These are phyloP conservation scores for Motacilla tschutschensis DNA, from an alignment of 2,113 vertebrate species.

Conservation along the genomic window DNA sequence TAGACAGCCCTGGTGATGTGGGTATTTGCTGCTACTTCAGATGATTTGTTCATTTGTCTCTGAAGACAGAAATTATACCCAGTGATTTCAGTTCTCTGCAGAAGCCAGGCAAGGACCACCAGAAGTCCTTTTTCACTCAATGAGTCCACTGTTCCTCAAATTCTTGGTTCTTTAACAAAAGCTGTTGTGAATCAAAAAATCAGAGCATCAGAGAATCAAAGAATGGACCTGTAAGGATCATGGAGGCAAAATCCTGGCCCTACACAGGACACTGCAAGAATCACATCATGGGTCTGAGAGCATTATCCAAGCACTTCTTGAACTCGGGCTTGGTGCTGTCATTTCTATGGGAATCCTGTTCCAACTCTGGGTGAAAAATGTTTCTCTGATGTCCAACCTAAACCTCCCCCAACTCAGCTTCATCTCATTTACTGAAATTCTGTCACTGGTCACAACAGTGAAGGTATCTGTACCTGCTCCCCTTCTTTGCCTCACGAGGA, in stretches of 20 bases:
- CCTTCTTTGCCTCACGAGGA: not conserved
- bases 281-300: not conserved
- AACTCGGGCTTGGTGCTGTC: not conserved
- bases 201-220: not conserved
- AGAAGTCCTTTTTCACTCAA: not conserved
- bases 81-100: not conserved
- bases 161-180: not conserved
- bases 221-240: not conserved
- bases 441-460: not conserved
- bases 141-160: not conserved
- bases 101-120: not conserved
- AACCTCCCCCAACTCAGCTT: not conserved
- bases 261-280: not conserved
- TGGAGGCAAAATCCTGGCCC: too few relatives aligned
- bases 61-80: not conserved
- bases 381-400: not conserved
- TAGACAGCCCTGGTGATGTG: not conserved
- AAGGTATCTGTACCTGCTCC: not conserved
- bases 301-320: not conserved
- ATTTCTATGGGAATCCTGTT: not conserved
- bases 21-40: not conserved
- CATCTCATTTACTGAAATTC: not conserved
- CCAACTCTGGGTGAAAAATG: not conserved
- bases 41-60: not conserved
- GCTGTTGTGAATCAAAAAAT: not conserved